Base-by-base conservation (phyloP, 1,140 invertebrate species). In the Spodoptera frugiperda region DNA sequence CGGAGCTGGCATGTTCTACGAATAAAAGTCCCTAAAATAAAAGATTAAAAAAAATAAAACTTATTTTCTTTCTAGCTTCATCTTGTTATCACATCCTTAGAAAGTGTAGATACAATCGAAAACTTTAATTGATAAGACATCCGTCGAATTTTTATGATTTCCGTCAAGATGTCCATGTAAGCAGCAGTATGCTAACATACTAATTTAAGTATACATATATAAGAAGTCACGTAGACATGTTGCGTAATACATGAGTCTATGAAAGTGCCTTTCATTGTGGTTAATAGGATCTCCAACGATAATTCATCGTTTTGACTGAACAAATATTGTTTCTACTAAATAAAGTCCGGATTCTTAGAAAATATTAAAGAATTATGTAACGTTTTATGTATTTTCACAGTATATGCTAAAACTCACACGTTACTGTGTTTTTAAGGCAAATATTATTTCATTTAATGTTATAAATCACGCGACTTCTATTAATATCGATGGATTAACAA, bases 221-320 rank as follows among this genome's bases (percentile, higher is more conserved):
- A 57, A 12, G 54, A 57, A 57, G 25, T 57, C 54, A 57, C 19
- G 25, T 30, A 57, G 21, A 11, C 19, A 39, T 39, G 4, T 39
- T 39, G 33, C 33, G 33, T 39, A 39, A 39, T 39, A 55, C 21
- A 25, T 57, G 4, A 57, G 21, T 57, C 54, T 30, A 30, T 14
- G 54, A 57, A 57, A 57, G 54, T 57, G 21, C 21, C 12, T 25
- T 30, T 30, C 12, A 30, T 12, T 14, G 21, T 2, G 25, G 19
- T 12, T 30, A 57, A 57, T 57, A 57, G 54, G 12, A 57, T 57
- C 11, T 30, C 54, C 30, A 55, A 57, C 8, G 33, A 39, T 57
- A 57, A 25, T 25, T n/a, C 53, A 57, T 3, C 51, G 19, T 30
- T 30, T 57, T 57, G 21, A 30, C 21, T 57, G 21, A 57, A 57